Evolutionary conservation across 1,140 invertebrate species (phyloP).

Genomic region (Heliconius hermathena): DNA sequence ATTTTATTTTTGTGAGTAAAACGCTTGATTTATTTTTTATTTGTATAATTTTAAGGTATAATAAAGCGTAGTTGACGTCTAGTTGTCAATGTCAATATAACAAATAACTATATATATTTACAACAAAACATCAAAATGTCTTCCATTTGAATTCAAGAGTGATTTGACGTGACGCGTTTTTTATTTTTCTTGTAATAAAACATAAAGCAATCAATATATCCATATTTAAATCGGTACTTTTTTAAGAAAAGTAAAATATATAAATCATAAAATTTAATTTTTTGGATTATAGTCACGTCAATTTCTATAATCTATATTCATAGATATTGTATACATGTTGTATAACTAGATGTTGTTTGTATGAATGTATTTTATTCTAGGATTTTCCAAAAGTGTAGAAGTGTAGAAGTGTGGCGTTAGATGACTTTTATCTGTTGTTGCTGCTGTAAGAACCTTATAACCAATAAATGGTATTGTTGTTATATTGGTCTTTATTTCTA

Average conservation of each 20-base stretch:
- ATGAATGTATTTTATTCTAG: constrained; percentile 40
- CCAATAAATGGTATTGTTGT: constrained; percentile 79
- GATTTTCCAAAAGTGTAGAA: constrained; percentile 2
- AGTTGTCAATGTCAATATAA: constrained; percentile 70
- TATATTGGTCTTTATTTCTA: constrained; percentile 53
- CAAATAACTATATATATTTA: neutral
- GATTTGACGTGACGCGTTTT: neutral
- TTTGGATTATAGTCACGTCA: neutral
- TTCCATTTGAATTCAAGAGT: constrained; percentile 41
- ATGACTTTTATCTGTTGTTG: constrained; percentile 41
- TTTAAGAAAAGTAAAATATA: neutral
- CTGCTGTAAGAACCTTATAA: constrained; percentile 78
- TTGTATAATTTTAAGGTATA: neutral
- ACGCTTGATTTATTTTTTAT: neutral
- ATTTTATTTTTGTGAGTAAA: neutral
- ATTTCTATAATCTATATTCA: neutral
- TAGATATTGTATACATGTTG: neutral
- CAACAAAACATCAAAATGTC: constrained; percentile 36
- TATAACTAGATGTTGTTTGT: constrained; percentile 11
- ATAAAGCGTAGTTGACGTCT: constrained; percentile 14
- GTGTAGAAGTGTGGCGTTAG: constrained; percentile 6
- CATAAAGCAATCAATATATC: too few relatives aligned
- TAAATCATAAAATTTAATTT: neutral
- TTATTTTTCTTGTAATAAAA: too few relatives aligned
- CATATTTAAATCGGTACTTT: too few relatives aligned